Evolutionary conservation across 2,888 invertebrate genomes (phyloP), one percentile per base, ranked within the genome.

Genomic region (Onthophagus sagittarius): DNA sequence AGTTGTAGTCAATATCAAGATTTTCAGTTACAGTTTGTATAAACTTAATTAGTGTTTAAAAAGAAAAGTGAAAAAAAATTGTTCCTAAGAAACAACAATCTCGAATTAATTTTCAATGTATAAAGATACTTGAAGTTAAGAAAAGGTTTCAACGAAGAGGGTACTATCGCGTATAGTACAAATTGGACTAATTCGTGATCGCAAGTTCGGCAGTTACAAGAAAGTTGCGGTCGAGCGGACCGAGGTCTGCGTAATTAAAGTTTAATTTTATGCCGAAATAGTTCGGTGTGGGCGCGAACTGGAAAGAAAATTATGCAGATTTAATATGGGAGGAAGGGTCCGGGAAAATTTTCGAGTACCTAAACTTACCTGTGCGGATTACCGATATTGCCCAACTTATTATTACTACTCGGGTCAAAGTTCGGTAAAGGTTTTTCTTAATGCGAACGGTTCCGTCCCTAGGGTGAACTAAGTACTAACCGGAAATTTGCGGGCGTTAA

Each of bases 371-470:
- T 62, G 14, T 15, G 9, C 15, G 69, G 71, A 73, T 73, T 73
- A 73, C 71, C 73, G 71, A 73, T 73, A 73, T 73, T 73, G 67
- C 32, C 62, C 31, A 67, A 67, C 67, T 67, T 67, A 67, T 67
- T 67, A 67, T 67, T 67, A 67, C 32, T 23, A 67, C 32, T 31
- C 39, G 39, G 39, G 39, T 53, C 39, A 53, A 53, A 53, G 39
- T 53, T 53, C 39, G 39, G 11, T 11, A 1, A 53, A 3, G 39
- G 11, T 53, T 53, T 53, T 53, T 53, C 6, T 11, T 11, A 4
- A 53, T 11, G 7, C 39, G 23, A 53, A 53, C 39, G 39, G 11
- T 7, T 53, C 39, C 39, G 7, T 53, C 23, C 23, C 23, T 23
- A 23, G 23, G 23, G 23, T 23, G 23, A 23, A 23, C 23, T 23